phyloP scores from a whole-genome alignment of 2,888 invertebrate genomes.

The Chironomus riparius region DNA sequence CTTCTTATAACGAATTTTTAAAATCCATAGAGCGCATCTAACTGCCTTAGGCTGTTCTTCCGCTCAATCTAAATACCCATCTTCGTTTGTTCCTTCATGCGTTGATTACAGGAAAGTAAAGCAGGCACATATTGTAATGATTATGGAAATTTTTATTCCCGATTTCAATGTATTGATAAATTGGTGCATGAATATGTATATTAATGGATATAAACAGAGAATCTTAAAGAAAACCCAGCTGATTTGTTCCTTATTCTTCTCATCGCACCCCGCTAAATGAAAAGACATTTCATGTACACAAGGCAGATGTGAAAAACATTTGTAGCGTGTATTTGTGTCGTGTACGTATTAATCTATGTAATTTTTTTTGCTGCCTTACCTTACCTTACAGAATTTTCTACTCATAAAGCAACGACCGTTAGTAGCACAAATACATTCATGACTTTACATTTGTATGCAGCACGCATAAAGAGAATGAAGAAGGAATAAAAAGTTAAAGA shows the following conservation, averaged over 20 bases:
- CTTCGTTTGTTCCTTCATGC: too few relatives aligned
- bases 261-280: neutral
- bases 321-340: neutral
- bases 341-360: neutral
- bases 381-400: neutral
- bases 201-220: neutral
- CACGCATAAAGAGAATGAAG: neutral
- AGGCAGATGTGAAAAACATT: neutral
- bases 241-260: neutral
- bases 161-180: neutral
- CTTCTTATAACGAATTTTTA: neutral
- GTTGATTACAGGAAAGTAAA: too few relatives aligned
- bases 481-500: neutral
- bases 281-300: neutral
- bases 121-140: too few relatives aligned
- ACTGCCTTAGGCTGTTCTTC: neutral
- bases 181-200: neutral
- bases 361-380: neutral
- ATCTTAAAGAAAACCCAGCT: neutral
- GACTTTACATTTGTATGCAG: neutral
- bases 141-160: too few relatives aligned
- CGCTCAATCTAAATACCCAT: neutral
- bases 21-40: conserved; percentile 8
- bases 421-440: neutral
- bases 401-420: neutral